These are phyloP conservation scores for Ormyrus nitidulus DNA, from an alignment of 2,888 invertebrate genomes.

Conservation along the genomic window DNA sequence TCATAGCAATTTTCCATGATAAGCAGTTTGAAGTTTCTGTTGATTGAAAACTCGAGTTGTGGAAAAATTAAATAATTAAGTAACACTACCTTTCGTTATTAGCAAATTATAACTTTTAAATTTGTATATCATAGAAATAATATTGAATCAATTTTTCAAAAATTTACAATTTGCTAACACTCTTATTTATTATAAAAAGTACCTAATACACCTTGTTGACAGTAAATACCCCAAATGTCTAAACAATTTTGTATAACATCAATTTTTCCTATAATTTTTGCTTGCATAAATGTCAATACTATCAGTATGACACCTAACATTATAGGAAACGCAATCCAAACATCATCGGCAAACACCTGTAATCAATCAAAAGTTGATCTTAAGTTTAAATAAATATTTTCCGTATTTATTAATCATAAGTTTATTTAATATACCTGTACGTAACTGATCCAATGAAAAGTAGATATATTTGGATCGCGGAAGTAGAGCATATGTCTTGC, in stretches of 20 bases:
- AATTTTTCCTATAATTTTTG: no score
- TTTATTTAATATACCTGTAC: conserved; percentile 37
- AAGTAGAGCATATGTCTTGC: conserved; percentile 61
- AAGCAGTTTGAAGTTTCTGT: neutral
- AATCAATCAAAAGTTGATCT: no score
- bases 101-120: no score
- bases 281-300: no score
- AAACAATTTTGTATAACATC: conserved; percentile 19
- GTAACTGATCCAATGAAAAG: conserved; percentile 65
- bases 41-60: neutral
- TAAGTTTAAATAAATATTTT: no score
- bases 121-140: no score
- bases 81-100: neutral
- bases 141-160: no score
- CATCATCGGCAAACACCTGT: no score
- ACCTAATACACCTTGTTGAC: conserved; percentile 56
- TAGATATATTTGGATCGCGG: conserved; percentile 47
- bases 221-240: conserved; percentile 56
- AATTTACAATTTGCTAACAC: no score
- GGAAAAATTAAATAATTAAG: neutral
- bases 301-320: no score
- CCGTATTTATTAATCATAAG: no score
- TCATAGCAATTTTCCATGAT: neutral
- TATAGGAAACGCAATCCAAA: no score
- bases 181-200: neutral